Evolutionary conservation across 92 coral and sea anemone genomes (phyloP).

Genomic region (Pocillopora meandrina): DNA sequence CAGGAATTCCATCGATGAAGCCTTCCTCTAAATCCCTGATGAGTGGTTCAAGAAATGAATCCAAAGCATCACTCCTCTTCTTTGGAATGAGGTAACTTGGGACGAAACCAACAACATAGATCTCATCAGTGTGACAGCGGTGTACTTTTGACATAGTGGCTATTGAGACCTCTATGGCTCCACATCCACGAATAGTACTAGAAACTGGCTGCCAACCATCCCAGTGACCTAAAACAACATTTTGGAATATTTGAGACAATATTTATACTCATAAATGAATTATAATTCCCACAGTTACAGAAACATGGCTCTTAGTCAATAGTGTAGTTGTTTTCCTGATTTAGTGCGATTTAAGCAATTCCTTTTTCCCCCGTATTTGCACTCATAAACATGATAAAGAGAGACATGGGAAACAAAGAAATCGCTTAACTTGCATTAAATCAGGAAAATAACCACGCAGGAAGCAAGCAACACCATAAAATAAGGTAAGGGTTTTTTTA

Average conservation of each 20-base stretch:
- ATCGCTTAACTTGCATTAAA: no score
- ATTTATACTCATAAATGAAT: neutral
- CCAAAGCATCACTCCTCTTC: constrained; percentile 60
- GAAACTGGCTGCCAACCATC: constrained; percentile 85
- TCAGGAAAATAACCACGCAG: no score
- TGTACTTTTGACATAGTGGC: constrained; percentile 72
- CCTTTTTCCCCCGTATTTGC: no score
- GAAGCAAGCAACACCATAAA: neutral
- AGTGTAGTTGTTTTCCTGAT: neutral
- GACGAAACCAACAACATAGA: constrained; percentile 70
- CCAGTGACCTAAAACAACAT: constrained; percentile 69
- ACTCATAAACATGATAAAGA: no score
- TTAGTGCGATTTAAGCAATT: no score
- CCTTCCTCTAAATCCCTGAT: constrained; percentile 59
- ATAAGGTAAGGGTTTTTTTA: constrained; percentile 3
- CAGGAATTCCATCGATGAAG: constrained; percentile 66
- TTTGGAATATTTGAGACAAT: neutral
- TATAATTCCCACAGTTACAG: constrained; percentile 7
- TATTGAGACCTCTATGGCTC: constrained; percentile 66
- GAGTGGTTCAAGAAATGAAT: constrained; percentile 70
- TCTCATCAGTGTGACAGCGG: constrained; percentile 53
- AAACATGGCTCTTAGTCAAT: constrained; percentile 17
- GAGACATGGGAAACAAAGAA: no score
- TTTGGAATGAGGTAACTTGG: constrained; percentile 62
- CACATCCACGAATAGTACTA: constrained; percentile 64